phyloP scores from a whole-genome alignment of 2,113 vertebrate genomes.

The Anseranas semipalmata region DNA sequence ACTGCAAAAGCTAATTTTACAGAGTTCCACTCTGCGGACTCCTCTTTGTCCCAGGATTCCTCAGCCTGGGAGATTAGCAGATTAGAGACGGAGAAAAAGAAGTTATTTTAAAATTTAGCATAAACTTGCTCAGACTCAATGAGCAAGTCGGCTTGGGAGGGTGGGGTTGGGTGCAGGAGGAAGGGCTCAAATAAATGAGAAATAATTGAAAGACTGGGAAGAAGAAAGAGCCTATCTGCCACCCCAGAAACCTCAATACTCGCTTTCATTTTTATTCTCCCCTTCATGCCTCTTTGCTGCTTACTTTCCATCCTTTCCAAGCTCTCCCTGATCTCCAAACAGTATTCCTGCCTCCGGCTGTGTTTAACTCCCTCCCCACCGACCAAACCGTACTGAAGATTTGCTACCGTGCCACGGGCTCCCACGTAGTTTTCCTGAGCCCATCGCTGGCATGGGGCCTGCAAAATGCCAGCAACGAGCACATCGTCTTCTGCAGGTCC shows the following conservation, averaged over 20 bases:
- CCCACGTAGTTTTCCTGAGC: background rate
- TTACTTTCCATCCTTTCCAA: constrained; percentile 23
- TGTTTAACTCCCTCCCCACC: constrained; percentile 12
- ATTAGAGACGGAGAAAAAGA: constrained; percentile 76
- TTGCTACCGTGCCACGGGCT: background rate
- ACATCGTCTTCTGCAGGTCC: background rate
- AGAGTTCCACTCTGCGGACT: constrained; percentile 79
- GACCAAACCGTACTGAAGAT: rapidly evolving
- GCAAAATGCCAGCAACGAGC: background rate
- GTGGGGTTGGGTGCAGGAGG: background rate
- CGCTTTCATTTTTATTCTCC: constrained; percentile 2
- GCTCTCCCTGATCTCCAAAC: background rate
- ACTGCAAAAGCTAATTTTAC: constrained; percentile 81
- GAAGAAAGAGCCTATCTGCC: background rate
- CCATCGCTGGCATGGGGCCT: background rate
- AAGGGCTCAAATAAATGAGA: constrained; percentile 36
- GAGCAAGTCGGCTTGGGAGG: constrained; percentile 55
- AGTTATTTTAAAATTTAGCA: constrained; percentile 81
- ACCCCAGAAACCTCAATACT: constrained; percentile 27
- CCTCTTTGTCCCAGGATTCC: constrained; percentile 80
- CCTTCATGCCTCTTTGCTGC: constrained; percentile 13
- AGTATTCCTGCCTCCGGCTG: background rate
- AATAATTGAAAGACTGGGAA: background rate
- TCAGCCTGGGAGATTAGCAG: constrained; percentile 79
- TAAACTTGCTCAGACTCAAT: constrained; percentile 68